Evolutionary conservation across 2,797 vertebrate genomes (phyloP).

Genomic region (Phaenicophaeus curvirostris): DNA sequence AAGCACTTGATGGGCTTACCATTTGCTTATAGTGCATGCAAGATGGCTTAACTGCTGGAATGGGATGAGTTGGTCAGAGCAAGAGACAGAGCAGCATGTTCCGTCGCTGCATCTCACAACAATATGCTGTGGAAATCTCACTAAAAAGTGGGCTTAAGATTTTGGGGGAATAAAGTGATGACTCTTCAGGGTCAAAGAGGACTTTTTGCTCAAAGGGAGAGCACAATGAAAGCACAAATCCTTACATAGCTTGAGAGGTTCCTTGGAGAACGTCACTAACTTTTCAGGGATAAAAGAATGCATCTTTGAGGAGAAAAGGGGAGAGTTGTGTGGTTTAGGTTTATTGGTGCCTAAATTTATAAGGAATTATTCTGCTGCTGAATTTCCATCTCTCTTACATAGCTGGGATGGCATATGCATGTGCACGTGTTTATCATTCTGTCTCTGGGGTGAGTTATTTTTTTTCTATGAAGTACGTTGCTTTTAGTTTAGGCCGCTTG

Average conservation of each 20-base stretch:
- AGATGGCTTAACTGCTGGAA: neutral
- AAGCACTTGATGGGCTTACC: neutral
- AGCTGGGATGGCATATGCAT: neutral
- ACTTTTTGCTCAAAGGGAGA: neutral
- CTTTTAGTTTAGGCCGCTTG: neutral
- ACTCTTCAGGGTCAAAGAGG: neutral
- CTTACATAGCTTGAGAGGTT: neutral
- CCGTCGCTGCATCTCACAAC: neutral
- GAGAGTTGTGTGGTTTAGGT: neutral
- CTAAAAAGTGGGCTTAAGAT: neutral
- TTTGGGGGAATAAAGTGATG: neutral
- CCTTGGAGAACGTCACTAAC: neutral
- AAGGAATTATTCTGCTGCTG: neutral
- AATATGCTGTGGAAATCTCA: neutral
- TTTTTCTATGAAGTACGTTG: neutral
- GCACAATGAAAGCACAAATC: neutral
- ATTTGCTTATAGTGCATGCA: neutral
- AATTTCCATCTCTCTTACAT: neutral
- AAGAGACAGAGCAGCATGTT: neutral
- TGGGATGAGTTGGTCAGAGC: neutral
- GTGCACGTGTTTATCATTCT: neutral
- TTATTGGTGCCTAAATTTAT: neutral
- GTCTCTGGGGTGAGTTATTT: neutral
- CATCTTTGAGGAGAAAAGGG: neutral
- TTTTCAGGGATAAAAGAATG: neutral